Evolutionary conservation across 2,797 vertebrate species (phyloP).

Genomic region (Spheniscus humboldti): DNA sequence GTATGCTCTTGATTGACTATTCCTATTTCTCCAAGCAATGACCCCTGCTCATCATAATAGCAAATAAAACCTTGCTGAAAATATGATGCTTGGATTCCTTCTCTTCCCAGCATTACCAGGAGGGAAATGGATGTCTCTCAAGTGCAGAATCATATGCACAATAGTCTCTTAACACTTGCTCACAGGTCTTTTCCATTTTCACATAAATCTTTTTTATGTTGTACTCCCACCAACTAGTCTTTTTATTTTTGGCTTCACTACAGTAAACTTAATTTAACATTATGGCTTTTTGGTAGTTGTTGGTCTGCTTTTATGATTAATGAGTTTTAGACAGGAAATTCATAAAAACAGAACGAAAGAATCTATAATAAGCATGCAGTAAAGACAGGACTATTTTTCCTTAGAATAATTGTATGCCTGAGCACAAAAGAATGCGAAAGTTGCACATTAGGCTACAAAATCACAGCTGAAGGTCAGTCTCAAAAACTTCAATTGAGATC

Average conservation of each 20-base stretch:
- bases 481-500: not conserved
- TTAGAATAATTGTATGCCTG: not conserved
- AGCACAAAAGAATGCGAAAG: not conserved
- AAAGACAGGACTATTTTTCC: constrained; percentile 27
- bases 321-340: constrained; percentile 47
- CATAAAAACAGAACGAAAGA: constrained; percentile 46
- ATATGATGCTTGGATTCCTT: not conserved
- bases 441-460: constrained; percentile 21
- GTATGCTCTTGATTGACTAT: not conserved
- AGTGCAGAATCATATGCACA: constrained; percentile 12
- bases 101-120: not conserved
- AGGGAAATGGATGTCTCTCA: constrained; percentile 35
- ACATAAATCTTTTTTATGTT: constrained; percentile 49
- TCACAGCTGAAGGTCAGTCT: not conserved
- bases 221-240: constrained; percentile 29
- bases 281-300: not conserved
- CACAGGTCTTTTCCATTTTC: constrained; percentile 29
- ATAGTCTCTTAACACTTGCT: constrained; percentile 13
- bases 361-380: constrained; percentile 5
- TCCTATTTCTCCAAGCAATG: constrained; percentile 16
- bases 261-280: constrained; percentile 56
- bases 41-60: constrained; percentile 19
- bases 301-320: constrained; percentile 47
- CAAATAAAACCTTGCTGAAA: constrained; percentile 50
- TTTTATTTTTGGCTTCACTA: constrained; percentile 56